Evolutionary conservation across 2,888 invertebrate species (phyloP).

Genomic region (Plutella xylostella): DNA sequence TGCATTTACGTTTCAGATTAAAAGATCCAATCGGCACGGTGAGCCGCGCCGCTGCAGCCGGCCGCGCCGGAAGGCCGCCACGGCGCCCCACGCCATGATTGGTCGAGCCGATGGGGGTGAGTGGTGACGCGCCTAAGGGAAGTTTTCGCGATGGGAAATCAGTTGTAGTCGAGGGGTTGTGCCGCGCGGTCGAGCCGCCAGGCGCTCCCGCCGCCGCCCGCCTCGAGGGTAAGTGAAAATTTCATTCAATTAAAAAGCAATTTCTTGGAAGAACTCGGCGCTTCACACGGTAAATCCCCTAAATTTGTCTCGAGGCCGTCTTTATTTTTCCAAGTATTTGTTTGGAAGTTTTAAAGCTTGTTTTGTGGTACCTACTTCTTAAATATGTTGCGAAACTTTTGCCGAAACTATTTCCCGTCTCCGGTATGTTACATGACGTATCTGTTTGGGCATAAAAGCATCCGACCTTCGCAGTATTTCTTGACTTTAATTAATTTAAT

Average conservation of each 20-base stretch:
- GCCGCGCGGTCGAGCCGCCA: conserved; percentile 24
- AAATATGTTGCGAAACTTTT: too few species aligned
- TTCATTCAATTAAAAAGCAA: conserved; percentile 68
- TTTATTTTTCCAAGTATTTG: background rate
- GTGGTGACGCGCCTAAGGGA: conserved; percentile 60
- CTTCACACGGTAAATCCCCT: conserved; percentile 19
- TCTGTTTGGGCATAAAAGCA: too few species aligned
- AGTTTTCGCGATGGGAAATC: conserved; percentile 63
- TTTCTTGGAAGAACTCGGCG: conserved; percentile 45
- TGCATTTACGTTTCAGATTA: conserved; percentile 69
- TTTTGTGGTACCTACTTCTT: too few species aligned
- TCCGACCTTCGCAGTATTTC: too few species aligned
- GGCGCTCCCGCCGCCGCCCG: conserved; percentile 45
- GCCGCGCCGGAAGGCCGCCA: conserved; percentile 41
- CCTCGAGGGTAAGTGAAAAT: conserved; percentile 59
- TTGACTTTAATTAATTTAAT: too few species aligned
- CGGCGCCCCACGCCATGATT: conserved; percentile 32
- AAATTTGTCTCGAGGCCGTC: background rate
- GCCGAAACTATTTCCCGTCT: too few species aligned
- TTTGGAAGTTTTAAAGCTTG: too few species aligned
- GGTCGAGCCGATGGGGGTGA: conserved; percentile 53
- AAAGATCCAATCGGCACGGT: conserved; percentile 66
- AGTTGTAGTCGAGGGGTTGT: conserved; percentile 53
- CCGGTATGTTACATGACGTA: too few species aligned
- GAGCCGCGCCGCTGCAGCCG: conserved; percentile 42